Evolutionary conservation across 2,888 invertebrate species (phyloP).

Genomic region (Prosopocoilus inquinatus): DNA sequence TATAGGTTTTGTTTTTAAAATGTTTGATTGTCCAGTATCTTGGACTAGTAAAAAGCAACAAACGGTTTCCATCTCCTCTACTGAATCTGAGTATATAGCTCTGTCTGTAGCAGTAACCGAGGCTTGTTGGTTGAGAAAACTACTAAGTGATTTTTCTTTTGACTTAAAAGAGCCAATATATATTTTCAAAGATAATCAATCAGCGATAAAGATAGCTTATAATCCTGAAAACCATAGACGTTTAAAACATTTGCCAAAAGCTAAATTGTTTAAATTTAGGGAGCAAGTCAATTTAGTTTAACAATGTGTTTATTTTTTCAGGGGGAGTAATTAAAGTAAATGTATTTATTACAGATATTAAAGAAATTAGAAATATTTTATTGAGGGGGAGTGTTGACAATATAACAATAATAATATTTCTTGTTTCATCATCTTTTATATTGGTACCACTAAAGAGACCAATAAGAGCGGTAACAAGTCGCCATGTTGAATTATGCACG

Average conservation of each 20-base stretch:
- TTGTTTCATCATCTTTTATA: too few species aligned
- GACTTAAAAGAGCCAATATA: not conserved
- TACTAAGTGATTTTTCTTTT: not conserved
- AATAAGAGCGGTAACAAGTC: too few species aligned
- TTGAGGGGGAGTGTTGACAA: not conserved
- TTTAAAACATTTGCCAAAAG: slow-evolving; percentile 4
- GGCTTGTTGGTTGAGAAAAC: slow-evolving; percentile 7
- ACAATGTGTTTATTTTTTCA: too few species aligned
- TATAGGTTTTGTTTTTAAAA: not conserved
- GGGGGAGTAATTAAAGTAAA: too few species aligned
- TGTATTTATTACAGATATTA: not conserved
- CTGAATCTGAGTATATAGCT: slow-evolving; percentile 11
- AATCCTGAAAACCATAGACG: not conserved
- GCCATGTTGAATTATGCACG: too few species aligned
- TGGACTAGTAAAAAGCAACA: slow-evolving; percentile 6
- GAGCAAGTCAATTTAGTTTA: too few species aligned
- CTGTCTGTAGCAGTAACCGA: not conserved
- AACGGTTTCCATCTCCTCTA: slow-evolving; percentile 10
- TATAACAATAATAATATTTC: too few species aligned
- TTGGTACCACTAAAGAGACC: too few species aligned
- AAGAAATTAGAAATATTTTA: not conserved
- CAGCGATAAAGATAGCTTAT: slow-evolving; percentile 4
- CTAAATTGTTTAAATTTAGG: not conserved
- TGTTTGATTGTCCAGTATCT: not conserved
- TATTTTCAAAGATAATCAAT: slow-evolving; percentile 5